Conservation (phyloP, 2,797 vertebrate genomes). For the Trematomus bernacchii region DNA sequence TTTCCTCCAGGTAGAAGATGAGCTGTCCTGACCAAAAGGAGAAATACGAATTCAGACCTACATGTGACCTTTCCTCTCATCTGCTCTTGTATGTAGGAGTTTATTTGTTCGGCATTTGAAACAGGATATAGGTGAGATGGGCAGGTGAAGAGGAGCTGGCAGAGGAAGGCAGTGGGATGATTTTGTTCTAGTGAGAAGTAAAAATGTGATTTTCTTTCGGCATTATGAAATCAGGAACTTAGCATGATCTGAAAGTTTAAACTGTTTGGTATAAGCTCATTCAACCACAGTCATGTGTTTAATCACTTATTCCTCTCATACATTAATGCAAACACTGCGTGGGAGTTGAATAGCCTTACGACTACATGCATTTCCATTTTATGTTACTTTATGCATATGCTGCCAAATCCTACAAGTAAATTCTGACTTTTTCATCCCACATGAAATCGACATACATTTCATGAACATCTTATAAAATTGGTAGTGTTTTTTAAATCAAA, state of each 20-base stretch:
- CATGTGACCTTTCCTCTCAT: conserved; percentile 46
- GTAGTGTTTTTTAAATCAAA: not conserved
- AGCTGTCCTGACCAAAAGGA: conserved; percentile 30
- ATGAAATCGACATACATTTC: not conserved
- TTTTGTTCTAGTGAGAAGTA: conserved; percentile 24
- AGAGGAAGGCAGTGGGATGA: conserved; percentile 51
- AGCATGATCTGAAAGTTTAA: not conserved
- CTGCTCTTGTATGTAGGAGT: conserved; percentile 50
- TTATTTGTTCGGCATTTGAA: conserved; percentile 33
- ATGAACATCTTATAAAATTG: not conserved
- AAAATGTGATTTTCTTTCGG: not conserved
- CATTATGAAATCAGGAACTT: conserved; percentile 14
- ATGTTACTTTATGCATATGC: not conserved
- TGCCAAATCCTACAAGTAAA: not conserved
- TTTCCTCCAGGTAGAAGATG: conserved; percentile 32
- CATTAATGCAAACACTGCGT: not conserved
- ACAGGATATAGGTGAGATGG: conserved; percentile 29
- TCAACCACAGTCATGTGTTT: not conserved
- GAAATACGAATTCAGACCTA: conserved; percentile 29
- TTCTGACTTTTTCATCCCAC: not conserved
- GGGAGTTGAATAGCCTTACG: conserved; percentile 2
- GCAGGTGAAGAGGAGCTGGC: conserved; percentile 51
- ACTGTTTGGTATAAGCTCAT: not conserved
- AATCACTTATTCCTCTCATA: not conserved
- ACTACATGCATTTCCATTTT: not conserved